Conservation (phyloP, 2,113 vertebrate genomes). For the Nothocercus nigrocapillus region DNA sequence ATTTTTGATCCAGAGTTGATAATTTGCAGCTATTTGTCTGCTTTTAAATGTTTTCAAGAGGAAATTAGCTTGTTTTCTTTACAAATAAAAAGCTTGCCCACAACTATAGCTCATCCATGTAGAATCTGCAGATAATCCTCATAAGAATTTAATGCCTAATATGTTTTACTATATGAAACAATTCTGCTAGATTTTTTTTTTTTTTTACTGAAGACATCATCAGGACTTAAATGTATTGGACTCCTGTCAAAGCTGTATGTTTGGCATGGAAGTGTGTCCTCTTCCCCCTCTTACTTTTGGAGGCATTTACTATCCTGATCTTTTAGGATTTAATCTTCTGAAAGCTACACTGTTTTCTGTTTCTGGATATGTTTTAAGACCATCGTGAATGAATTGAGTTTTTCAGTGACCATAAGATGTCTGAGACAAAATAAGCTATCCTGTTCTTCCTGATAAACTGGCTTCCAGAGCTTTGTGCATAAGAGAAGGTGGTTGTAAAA, state of each 20-base stretch:
- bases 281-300: neutral
- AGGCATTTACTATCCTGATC: neutral
- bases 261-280: neutral
- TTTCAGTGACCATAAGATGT: neutral
- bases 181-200: neutral
- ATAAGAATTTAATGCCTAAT: neutral
- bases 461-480: neutral
- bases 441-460: neutral
- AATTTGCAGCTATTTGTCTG: neutral
- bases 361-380: neutral
- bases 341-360: neutral
- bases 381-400: neutral
- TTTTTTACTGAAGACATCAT: neutral
- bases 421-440: neutral
- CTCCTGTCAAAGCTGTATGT: neutral
- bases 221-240: neutral
- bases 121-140: neutral
- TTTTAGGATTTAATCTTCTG: neutral
- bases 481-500: neutral
- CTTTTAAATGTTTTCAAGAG: neutral
- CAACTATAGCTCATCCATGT: neutral
- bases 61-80: neutral
- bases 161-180: neutral
- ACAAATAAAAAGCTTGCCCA: neutral
- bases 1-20: neutral